Evolutionary conservation across 2,797 vertebrate species (phyloP).

Genomic region (Microctenopoma steveboyesi): DNA sequence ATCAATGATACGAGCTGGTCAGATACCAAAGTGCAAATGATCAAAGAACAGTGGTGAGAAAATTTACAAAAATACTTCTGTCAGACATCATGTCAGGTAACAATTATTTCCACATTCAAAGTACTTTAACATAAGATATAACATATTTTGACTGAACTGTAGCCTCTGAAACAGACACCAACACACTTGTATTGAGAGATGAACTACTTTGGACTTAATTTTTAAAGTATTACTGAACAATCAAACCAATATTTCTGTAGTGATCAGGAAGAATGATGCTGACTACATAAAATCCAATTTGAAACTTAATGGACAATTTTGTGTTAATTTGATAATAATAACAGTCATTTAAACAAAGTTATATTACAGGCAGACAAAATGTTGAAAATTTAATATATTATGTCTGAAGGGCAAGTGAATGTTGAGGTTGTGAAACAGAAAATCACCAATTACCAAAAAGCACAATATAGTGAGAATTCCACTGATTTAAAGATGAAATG

Average conservation of each 20-base stretch:
- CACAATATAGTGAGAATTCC: neutral
- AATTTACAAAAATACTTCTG: slow-evolving; percentile 34
- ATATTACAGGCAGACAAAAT: neutral
- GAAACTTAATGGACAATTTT: neutral
- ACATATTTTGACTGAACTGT: neutral
- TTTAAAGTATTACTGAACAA: neutral
- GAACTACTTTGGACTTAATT: neutral
- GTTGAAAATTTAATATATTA: neutral
- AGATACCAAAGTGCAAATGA: slow-evolving; percentile 55
- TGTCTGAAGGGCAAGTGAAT: neutral
- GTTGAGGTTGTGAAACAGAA: neutral
- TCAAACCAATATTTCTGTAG: neutral
- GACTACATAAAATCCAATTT: neutral
- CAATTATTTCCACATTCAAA: neutral
- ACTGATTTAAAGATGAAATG: neutral
- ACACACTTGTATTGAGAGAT: neutral
- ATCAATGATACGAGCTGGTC: slow-evolving; percentile 31
- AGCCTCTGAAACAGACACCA: neutral
- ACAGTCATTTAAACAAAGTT: neutral
- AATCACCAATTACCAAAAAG: neutral
- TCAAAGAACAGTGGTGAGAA: slow-evolving; percentile 22
- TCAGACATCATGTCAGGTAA: neutral
- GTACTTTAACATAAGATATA: neutral
- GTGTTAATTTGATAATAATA: neutral
- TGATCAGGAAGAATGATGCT: slow-evolving; percentile 10